phyloP scores from a whole-genome alignment of 2,113 vertebrate genomes.

The Anoplopoma fimbria region DNA sequence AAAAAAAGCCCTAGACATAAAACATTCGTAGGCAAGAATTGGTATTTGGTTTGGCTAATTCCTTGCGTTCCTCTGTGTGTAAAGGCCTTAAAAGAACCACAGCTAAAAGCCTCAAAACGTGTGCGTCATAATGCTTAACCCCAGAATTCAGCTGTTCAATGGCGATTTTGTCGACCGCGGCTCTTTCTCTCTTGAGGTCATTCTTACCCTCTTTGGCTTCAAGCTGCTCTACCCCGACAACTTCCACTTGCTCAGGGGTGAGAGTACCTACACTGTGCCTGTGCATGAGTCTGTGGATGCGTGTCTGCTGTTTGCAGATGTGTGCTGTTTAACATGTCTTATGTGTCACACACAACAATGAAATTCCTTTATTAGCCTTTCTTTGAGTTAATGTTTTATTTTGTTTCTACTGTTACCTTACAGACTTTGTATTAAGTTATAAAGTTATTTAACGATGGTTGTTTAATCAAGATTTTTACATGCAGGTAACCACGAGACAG shows the following conservation, averaged over 20 bases:
- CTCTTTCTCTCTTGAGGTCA: conserved; percentile 95
- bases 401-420: neutral
- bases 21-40: neutral
- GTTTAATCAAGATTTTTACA: neutral
- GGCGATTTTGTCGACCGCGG: conserved; percentile 95
- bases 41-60: neutral
- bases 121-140: conserved; percentile 68
- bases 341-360: neutral
- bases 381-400: neutral
- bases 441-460: neutral
- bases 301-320: neutral
- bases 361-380: neutral
- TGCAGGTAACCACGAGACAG: conserved; percentile 96
- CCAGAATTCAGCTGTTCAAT: conserved; percentile 90
- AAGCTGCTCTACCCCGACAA: conserved; percentile 92
- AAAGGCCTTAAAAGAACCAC: neutral
- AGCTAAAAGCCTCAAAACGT: neutral
- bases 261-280: conserved; percentile 26
- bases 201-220: conserved; percentile 94
- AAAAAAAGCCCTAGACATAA: neutral
- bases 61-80: neutral
- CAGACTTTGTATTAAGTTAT: neutral
- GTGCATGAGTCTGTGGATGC: neutral
- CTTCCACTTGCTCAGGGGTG: conserved; percentile 93
- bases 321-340: neutral